Evolutionary conservation across 2,888 invertebrate genomes (phyloP), one percentile per base, ranked within the genome.

Genomic region (Drosophila neotestacea): DNA sequence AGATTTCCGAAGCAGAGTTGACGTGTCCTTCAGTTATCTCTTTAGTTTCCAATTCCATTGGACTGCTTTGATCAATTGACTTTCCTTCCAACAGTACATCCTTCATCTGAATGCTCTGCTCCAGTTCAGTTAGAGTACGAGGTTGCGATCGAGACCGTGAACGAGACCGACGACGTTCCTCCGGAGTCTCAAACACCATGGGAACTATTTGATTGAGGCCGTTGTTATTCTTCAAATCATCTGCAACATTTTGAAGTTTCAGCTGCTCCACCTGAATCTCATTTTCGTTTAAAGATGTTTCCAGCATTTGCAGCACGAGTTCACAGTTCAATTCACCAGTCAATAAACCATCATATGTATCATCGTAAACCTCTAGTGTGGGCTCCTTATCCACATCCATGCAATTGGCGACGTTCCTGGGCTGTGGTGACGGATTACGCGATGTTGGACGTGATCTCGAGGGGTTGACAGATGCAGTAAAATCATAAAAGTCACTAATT

Each of bases 401-500:
- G 60, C 51, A 71, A 70, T 88, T 85, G 41, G 85, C 83, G 30
- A 88, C 84, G 67, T 90, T 85, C 66, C 87, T 91, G 2, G 90
- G 90, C 44, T 72, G 55, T 3, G 91, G 90, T 5, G 92, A 88
- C 0, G 87, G 62, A 74, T 86, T 83, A 22, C 91, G 77, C 0
- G 91, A 91, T 0, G 62, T 56, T 0, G 91, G 81, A 9, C 90
- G 81, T 1, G 92, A 91, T 54, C 92, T 79, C 0, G 92, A 91
- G 1, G 92, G 92, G 69, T 92, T 92, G 0, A 89, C 77, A 0
- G 92, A 92, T 16, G 92, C 92, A 7, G 91, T 87, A 58, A 92
- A 92, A 46, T 92, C 92, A 28, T 92, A 92, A 42, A 92, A 92
- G 54, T 92, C 92, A 70, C 92, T 92, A 3, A 92, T 65, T 0